A percentile compares a stretch with the other conserved stretches of the same genome.
These are phyloP conservation scores for Aphidius ervi DNA, from an alignment of 1,140 invertebrate species.

Conservation along the genomic window DNA sequence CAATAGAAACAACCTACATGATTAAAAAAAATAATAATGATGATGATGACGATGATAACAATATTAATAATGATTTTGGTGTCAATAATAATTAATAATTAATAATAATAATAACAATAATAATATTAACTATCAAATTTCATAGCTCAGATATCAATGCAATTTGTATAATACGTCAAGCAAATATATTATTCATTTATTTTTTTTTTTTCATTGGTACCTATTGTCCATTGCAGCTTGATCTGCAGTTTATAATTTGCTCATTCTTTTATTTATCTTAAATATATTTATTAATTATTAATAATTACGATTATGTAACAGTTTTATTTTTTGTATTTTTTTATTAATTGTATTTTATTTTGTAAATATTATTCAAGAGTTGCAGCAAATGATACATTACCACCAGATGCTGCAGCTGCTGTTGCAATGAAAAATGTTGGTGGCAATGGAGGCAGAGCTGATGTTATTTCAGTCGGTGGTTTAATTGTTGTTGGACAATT, in stretches of 20 bases:
- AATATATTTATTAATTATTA: slow-evolving; percentile 7
- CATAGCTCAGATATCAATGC: too few species aligned
- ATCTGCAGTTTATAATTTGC: too few species aligned
- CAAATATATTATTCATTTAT: too few species aligned
- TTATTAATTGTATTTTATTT: neutral
- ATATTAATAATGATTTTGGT: too few species aligned
- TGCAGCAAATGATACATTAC: slow-evolving; percentile 49
- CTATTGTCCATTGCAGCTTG: too few species aligned
- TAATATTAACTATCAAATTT: too few species aligned
- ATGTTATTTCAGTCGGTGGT: slow-evolving; percentile 25
- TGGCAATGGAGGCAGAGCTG: slow-evolving; percentile 37
- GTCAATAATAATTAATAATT: slow-evolving; percentile 1
- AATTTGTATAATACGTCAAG: too few species aligned
- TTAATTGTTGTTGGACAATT: slow-evolving; percentile 45
- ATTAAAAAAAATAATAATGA: slow-evolving; percentile 11
- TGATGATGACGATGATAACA: too few species aligned
- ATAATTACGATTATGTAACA: slow-evolving; percentile 8
- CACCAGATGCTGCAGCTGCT: slow-evolving; percentile 40
- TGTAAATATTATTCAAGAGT: slow-evolving; percentile 43
- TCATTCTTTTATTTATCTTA: neutral
- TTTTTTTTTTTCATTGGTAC: too few species aligned
- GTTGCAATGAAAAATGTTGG: slow-evolving; percentile 41
- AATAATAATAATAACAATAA: neutral
- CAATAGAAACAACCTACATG: slow-evolving; percentile 28
- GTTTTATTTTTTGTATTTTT: neutral